Base-by-base conservation (phyloP, 2,888 invertebrate genomes). In the Timema podura region DNA sequence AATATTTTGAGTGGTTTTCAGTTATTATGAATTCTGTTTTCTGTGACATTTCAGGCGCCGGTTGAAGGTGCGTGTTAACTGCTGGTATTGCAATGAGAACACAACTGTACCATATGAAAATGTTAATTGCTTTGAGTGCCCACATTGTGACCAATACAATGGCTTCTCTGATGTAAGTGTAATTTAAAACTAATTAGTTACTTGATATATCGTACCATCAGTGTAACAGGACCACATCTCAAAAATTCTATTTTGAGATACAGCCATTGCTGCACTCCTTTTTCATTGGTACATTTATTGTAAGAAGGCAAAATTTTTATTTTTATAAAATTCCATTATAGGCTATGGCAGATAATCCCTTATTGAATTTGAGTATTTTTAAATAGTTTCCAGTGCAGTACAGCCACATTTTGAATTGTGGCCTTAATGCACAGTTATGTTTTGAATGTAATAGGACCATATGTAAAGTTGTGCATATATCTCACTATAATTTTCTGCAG, bases 161-260 rank as follows among this genome's bases (percentile, higher is more conserved):
- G 30, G 30, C 30, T 30, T 30, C 30, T 30, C 30, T 30, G 3
- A 30, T 30, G 30, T 30, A 30, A 30, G 30, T 30, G 3, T 30
- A 30, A 30, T 30, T 30, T 30, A 30, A 30, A 30, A 30, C 30
- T 30, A 30, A 30, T 30, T 30, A 30, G 30, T 30, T 30, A 30
- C 30, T 30, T 30, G 30, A 30, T 30, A 30, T 30, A 30, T 57
- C 57, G 9, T 9, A 57, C 57, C 57, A 8, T 30, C 57, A 57
- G 57, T 57, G 57, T 30, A 57, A 57, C n/a, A 57, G 57, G 5
- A n/a, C 15, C 57, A 57, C n/a, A 57, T n/a, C n/a, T 57, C 57
- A 57, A 57, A 57, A 57, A 57, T n/a, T 30, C 13, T 8, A n/a
- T n/a, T 57, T 57, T 11, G 8, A 57, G 57, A 57, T 57, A 57